Base-by-base conservation (phyloP, 1,140 invertebrate species). In the Temnothorax longispinosus region DNA sequence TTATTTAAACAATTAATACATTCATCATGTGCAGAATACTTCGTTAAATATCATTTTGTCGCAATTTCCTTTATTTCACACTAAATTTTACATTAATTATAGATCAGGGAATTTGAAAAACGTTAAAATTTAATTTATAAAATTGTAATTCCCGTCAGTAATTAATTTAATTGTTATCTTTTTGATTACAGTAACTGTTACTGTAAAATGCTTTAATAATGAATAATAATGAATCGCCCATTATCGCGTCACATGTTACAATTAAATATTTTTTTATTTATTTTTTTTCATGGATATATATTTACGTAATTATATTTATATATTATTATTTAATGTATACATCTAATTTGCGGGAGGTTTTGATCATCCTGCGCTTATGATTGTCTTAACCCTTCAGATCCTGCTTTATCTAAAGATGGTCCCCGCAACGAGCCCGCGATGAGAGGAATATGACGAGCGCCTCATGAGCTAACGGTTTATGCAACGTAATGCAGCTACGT, bases 401-500 rank as follows among this genome's bases (percentile, higher is more conserved):
- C 41, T 21, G 38, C 41, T 60, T 50, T 60, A 60, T 8, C 13
- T 84, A 84, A 82, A 75, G 56, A 60, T 21, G 35, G 35, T 54
- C 65, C 21, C 21, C 50, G 11, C 47, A 54, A 81, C n/a, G 77
- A 54, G 8, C 8, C n/a, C 50, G 38, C 52, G 67, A 58, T 72
- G 67, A 82, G 41, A 74, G 69, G 27, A 62, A 50, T 67, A 62
- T 52, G 87, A 88, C 81, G 87, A 62, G 44, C 13, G 50, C 41
- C 64, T 78, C 71, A 82, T 56, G 82, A 80, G 56, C 71, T 77
- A 62, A 88, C 35, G 75, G 60, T 88, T 75, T 60, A 88, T 85
- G 62, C 71, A 76, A 58, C 58, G 50, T 74, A 69, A 58, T 60
- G 35, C 44, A 18, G 27, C 50, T 65, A 64, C 32, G 54, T 47